Evolutionary conservation across 2,113 vertebrate genomes (phyloP).

Genomic region (Dissostichus mawsoni): DNA sequence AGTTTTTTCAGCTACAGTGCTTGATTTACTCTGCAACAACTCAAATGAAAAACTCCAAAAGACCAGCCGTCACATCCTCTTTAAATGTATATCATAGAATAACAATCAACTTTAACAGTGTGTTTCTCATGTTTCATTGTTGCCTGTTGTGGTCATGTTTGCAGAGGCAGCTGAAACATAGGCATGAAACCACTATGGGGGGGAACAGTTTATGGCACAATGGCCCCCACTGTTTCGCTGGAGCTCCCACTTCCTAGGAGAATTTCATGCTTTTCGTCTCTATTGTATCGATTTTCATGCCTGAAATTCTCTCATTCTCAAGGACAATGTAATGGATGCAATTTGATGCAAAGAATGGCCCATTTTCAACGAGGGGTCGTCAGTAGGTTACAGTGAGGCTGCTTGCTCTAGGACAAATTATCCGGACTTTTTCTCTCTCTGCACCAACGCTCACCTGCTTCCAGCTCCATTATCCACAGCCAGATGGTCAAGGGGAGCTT

Average conservation of each 20-base stretch:
- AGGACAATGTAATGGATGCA: slow-evolving; percentile 73
- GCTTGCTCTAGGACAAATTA: slow-evolving; percentile 28
- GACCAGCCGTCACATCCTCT: neutral
- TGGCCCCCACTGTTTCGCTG: slow-evolving; percentile 66
- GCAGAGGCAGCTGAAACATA: slow-evolving; percentile 52
- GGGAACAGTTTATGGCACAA: slow-evolving; percentile 65
- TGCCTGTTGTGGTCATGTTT: slow-evolving; percentile 41
- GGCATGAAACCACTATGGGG: slow-evolving; percentile 54
- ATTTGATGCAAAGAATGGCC: slow-evolving; percentile 73
- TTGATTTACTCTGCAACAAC: neutral
- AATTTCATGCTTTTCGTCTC: slow-evolving; percentile 71
- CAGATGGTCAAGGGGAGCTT: slow-evolving; percentile 76
- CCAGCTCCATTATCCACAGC: slow-evolving; percentile 59
- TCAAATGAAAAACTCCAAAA: slow-evolving; percentile 34
- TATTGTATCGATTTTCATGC: slow-evolving; percentile 74
- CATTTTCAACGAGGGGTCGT: slow-evolving; percentile 61
- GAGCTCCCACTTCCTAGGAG: slow-evolving; percentile 69
- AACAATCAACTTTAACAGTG: neutral
- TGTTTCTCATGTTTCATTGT: slow-evolving; percentile 31
- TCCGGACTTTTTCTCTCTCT: slow-evolving; percentile 23
- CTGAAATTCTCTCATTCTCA: slow-evolving; percentile 72
- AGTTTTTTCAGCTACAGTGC: neutral
- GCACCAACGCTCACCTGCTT: slow-evolving; percentile 60
- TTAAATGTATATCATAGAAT: slow-evolving; percentile 22
- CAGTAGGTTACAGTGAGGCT: slow-evolving; percentile 58